Base-by-base conservation (phyloP, 1,140 invertebrate species). In the Drosophila burlai region DNA sequence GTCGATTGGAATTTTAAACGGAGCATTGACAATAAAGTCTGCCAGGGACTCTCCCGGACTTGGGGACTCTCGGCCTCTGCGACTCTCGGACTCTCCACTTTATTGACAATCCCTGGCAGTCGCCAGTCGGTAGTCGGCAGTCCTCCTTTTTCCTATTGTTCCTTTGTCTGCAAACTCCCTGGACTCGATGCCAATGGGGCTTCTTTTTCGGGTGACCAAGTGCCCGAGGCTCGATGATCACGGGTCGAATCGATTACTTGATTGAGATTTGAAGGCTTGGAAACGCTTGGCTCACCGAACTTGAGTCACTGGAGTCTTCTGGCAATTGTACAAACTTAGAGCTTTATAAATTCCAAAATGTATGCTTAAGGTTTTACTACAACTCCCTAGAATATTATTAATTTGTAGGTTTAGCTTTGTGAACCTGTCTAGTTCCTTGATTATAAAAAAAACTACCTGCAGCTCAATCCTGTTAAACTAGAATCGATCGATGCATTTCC, bases 1-100 rank as follows among this genome's bases (percentile, higher is more conserved):
- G 89, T 91, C 89, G 89, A 91, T 91, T 91, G 89, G 89, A 91
- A 91, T 91, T 91, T 91, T 91, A 91, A 91, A 91, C 84, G 89
- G 83, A 76, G 81, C 79, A 77, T 55, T 66, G 68, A 80, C 73
- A 80, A 90, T 90, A 90, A 89, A 85, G 71, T 59, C 61, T 10
- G 34, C 50, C 36, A 21, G 31, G 50, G 24, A 49, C 31, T 52
- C 49, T 42, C 59, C 18, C 6, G 13, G 21, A 31, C 21, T 21
- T 21, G 21, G 21, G 21, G 21, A 21, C 21, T 47, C 45, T 2
- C 3, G 15, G 26, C 16, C 38, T 24, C 24, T 24, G 24, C 9
- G 9, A 55, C 24, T 50, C 38, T 40, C 8, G 4, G 18, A 21
- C n/a, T 60, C 26, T 40, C 43, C 13, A 58, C 26, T 49, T 34